phyloP scores from a whole-genome alignment of 1,140 invertebrate genomes.

The Drosophila sechellia region DNA sequence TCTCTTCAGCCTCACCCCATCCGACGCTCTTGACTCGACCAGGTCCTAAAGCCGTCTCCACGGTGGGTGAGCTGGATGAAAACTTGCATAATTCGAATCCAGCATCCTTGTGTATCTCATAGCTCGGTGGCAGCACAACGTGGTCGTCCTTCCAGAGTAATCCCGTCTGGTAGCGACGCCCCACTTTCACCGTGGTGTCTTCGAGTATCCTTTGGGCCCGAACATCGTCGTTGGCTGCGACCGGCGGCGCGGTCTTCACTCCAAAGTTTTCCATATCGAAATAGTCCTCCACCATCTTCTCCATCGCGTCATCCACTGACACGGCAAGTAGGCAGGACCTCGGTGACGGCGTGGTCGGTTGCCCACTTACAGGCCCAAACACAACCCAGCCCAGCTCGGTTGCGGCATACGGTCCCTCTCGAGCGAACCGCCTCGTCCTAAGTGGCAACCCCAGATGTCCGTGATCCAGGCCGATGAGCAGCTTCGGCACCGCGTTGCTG shows the following conservation, averaged over 20 bases:
- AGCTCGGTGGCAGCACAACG: constrained; percentile 1
- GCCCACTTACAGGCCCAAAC: too few species aligned
- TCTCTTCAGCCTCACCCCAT: neutral
- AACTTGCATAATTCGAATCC: too few species aligned
- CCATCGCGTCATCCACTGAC: neutral
- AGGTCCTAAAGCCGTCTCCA: neutral
- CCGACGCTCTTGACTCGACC: neutral
- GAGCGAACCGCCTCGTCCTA: neutral
- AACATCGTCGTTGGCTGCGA: neutral
- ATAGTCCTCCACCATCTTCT: neutral
- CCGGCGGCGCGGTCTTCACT: neutral
- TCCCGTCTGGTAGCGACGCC: neutral
- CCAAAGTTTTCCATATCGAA: neutral
- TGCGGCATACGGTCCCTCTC: neutral
- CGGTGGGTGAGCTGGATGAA: neutral
- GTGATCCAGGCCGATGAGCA: too few species aligned
- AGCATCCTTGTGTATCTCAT: too few species aligned
- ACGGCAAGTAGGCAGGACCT: constrained; percentile 14
- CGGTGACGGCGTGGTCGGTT: too few species aligned
- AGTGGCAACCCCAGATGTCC: too few species aligned
- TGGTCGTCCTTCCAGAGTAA: constrained; percentile 4
- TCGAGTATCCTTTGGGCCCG: neutral
- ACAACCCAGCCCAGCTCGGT: neutral
- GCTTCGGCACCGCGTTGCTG: too few species aligned
- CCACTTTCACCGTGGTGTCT: neutral